phyloP scores from a whole-genome alignment of 2,113 vertebrate genomes.

The Gobiocypris rarus region DNA sequence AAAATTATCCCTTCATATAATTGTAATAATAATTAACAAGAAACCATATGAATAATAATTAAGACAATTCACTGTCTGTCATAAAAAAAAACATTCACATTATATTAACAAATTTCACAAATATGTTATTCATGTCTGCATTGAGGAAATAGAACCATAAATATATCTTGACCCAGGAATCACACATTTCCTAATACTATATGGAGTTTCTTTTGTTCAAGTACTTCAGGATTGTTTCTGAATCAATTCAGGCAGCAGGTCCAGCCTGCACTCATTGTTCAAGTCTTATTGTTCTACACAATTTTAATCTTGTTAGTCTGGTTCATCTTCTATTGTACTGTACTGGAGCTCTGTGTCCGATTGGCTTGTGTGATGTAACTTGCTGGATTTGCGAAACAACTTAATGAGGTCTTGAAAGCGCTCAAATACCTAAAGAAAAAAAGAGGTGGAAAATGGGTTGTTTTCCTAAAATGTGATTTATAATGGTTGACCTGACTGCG shows the following conservation, averaged over 20 bases:
- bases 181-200: background rate
- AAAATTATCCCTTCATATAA: background rate
- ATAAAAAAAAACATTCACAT: background rate
- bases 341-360: conserved; percentile 71
- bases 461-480: background rate
- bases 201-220: background rate
- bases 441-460: too few species aligned
- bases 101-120: background rate
- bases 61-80: background rate
- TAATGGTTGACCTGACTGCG: background rate
- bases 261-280: background rate
- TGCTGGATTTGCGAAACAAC: conserved; percentile 82
- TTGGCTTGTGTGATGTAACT: conserved; percentile 74
- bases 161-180: too few species aligned
- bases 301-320: conserved; percentile 66
- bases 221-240: background rate
- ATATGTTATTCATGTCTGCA: background rate
- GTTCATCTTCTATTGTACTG: conserved; percentile 71
- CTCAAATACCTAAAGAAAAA: conserved; percentile 78
- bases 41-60: background rate
- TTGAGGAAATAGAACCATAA: too few species aligned
- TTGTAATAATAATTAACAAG: background rate
- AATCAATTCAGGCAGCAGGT: background rate
- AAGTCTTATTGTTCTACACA: background rate
- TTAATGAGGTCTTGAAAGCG: conserved; percentile 87